Percentiles rank a stretch among this genome's conserved stretches.
Evolutionary conservation across 2,113 vertebrate genomes (phyloP).

Genomic region (Corythoichthys haematopterus): DNA sequence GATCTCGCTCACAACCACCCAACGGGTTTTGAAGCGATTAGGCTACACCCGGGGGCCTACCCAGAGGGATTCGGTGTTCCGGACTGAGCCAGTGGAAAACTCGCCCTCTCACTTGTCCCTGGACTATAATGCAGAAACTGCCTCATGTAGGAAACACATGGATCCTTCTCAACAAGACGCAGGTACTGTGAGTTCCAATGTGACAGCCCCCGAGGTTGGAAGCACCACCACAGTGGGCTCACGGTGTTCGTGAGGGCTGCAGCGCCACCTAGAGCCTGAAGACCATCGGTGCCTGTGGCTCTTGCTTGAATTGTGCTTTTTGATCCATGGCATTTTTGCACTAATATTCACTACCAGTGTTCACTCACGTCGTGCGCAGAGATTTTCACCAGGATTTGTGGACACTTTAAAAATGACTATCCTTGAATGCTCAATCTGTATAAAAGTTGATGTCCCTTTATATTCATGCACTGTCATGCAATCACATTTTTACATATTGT

Average conservation of each 20-base stretch:
- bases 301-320: background rate
- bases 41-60: conserved; percentile 23
- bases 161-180: background rate
- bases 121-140: background rate
- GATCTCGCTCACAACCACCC: conserved; percentile 30
- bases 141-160: background rate
- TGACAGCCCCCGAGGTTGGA: background rate
- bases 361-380: background rate
- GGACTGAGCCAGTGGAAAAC: conserved; percentile 7
- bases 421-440: background rate
- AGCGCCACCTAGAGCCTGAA: background rate
- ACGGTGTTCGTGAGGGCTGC: background rate
- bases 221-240: background rate
- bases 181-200: background rate
- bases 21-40: conserved; percentile 32
- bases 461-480: background rate
- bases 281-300: conserved; percentile 1
- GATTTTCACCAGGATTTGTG: background rate
- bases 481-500: background rate
- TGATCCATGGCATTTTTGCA: background rate
- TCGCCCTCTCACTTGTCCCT: background rate
- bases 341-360: background rate
- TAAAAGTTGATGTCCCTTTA: background rate
- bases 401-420: background rate
- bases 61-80: background rate